Base-by-base conservation (phyloP, 2,888 invertebrate genomes). In the Deilephila porcellus region DNA sequence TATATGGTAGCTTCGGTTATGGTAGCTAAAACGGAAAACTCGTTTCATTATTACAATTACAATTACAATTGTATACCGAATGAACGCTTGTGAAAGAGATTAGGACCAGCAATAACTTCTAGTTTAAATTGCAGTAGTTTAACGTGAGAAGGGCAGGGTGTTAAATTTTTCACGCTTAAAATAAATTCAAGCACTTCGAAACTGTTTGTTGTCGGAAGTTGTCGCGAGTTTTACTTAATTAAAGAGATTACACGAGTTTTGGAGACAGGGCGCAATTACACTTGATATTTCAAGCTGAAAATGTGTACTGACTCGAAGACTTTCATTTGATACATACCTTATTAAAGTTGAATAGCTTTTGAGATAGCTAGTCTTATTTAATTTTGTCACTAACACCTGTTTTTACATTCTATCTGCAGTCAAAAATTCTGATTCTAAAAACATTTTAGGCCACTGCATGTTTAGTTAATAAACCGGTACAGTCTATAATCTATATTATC, bases 81-180 rank as follows among this genome's bases (percentile, higher is more conserved):
- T 45, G 45, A 14, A 14, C 3, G 37, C 37, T 8, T 11, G 11
- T 45, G 0, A 14, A 45, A 45, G 14, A 45, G 14, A 45, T 45
- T 45, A 45, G 45, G 8, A 45, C 45, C 1, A 45, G 14, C 45
- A 45, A 45, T 14, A 45, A 45, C 45, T 45, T 45, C 14, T 45
- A 60, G 17, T 60, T 56, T 56, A 17, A 56, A n/a, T n/a, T 56
- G 56, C 56, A 56, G 56, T 56, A 56, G n/a, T 56, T 56, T 56
- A n/a, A 56, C 6, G 1, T 5, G 17, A 56, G n/a, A 5, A n/a
- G 56, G n/a, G 17, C 56, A n/a, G 6, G 56, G 19, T n/a, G n/a
- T n/a, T 56, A n/a, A 3, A 6, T 56, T 17, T 56, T 56, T 45
- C 45, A 11, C 45, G 56, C 19, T 17, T n/a, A 56, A 56, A 29